Evolutionary conservation across 2,888 invertebrate species (phyloP), one percentile per base, ranked within the genome.

Genomic region (Temnothorax rugatulus): DNA sequence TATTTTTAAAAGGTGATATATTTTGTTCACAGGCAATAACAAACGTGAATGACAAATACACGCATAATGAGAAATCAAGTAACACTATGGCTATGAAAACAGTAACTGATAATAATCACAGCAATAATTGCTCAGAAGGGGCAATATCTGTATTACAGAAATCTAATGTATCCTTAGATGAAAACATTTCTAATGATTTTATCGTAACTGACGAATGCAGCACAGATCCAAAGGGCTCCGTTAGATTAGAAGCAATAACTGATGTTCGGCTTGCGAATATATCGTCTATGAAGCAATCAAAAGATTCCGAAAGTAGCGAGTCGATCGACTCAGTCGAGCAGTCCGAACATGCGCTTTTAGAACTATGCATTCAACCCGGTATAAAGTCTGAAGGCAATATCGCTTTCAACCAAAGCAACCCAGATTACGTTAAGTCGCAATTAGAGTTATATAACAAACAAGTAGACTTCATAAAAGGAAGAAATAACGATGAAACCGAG

Each of bases 301-400:
- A 90, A 61, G 87, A 90, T 21, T 90, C 90, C 0, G 91, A 91
- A 50, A 94, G 93, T 63, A 93, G 91, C 34, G 93, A 93, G 64
- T 94, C 94, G 0, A 93, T 93, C 34, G 92, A 93, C 63, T 94
- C 94, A 0, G 92, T 94, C 3, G 94, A 94, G 47, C 91, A 92
- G 76, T 94, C 94, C 15, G 94, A 93, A 47, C 94, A 93, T 25
- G 92, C 90, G 3, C 88, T 94, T 5, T 71, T 93, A 7, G 91
- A 93, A 81, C 64, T 94, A 8, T 94, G 94, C 34, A 93, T 92
- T 38, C 91, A 90, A 66, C 83, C 90, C 8, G 83, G 83, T 9
- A 38, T 87, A 50, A 91, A 92, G 8, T 76, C 83, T 9, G 84
- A 88, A n/a, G 76, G 82, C 29, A 79, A 84, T 34, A 64, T 81